These are phyloP conservation scores for Cladorhizidae sp. DNA, from an alignment of 37 sponge, comb jelly and placozoan species.

Conservation along the genomic window DNA sequence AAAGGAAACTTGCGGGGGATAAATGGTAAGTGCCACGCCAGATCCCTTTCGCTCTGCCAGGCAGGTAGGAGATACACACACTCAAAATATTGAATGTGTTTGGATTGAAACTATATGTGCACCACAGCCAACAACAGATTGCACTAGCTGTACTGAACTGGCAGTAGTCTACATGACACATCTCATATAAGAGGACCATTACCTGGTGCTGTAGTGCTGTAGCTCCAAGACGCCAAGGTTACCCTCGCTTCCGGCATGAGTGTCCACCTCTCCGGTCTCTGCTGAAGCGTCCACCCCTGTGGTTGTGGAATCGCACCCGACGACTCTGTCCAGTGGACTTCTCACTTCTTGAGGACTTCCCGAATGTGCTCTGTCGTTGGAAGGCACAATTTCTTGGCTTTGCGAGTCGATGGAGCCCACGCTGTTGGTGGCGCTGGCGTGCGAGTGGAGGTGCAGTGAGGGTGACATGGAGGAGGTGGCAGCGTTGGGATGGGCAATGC, in stretches of 20 bases:
- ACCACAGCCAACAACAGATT: no score
- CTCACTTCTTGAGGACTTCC: background rate
- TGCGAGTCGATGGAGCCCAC: background rate
- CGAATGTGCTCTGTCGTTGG: background rate
- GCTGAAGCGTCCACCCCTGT: background rate
- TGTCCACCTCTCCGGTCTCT: background rate
- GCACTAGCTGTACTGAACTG: background rate
- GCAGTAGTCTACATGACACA: background rate
- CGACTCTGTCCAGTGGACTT: background rate
- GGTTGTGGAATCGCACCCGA: conserved; percentile 6
- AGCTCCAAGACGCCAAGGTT: background rate
- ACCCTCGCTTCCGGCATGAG: background rate
- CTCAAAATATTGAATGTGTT: no score
- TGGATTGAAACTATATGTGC: no score
- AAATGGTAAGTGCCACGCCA: no score
- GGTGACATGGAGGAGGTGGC: background rate
- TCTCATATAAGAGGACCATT: background rate
- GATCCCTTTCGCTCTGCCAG: no score
- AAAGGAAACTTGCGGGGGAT: no score
- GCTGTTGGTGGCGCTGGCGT: background rate
- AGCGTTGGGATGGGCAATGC: background rate
- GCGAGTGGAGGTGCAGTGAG: no score
- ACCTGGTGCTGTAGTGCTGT: conserved; percentile 4
- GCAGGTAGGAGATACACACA: no score
- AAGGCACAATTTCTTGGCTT: background rate